Evolutionary conservation across 2,113 vertebrate genomes (phyloP), one percentile per base, ranked within the genome.

Genomic region (Pseudorasbora parva): DNA sequence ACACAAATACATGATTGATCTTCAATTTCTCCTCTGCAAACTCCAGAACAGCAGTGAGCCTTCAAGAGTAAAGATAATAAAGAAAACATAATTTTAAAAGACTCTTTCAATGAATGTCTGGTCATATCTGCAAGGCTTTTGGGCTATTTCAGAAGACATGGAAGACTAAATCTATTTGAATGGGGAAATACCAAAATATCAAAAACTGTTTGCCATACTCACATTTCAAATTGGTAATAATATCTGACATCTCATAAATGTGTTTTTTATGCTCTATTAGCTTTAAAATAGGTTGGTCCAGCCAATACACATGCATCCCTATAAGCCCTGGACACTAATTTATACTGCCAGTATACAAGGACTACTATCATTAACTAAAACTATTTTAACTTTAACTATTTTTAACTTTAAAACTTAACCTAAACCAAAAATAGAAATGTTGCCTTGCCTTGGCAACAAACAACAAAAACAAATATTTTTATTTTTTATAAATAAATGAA

Each of bases 11-110:
- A 2, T 95, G 95, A 88, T 91, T 94, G 84, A 94, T 93, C 94
- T 95, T 95, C 95, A 96, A 94, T 91, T 96, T 95, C 89, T 96
- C 95, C 90, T 96, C 96, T 87, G 95, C 95, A 88, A 95, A 96
- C 90, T 96, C 96, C 88, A 96, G 82, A 90, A 96, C 93, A 79
- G 94, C 95, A 87, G 94, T 93, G 83, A 96, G 93, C 92, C 96
- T 96, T 91, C 89, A 78, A 43, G 8, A 86, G 43, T 19, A 47
- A 56, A 41, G 17, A 72, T 17, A 23, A n/a, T 25, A 79, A 59
- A 59, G 7, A 74, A 66, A 25, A 54, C 56, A 51, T 27, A 2
- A 4, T 23, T 72, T 14, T n/a, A 7, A 45, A 49, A 72, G 23
- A 45, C 10, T 11, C 21, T 72, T 68, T 72, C n/a, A 72, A 71